Conservation (phyloP, 2,797 vertebrate species). For the Adrianichthys oophorus region DNA sequence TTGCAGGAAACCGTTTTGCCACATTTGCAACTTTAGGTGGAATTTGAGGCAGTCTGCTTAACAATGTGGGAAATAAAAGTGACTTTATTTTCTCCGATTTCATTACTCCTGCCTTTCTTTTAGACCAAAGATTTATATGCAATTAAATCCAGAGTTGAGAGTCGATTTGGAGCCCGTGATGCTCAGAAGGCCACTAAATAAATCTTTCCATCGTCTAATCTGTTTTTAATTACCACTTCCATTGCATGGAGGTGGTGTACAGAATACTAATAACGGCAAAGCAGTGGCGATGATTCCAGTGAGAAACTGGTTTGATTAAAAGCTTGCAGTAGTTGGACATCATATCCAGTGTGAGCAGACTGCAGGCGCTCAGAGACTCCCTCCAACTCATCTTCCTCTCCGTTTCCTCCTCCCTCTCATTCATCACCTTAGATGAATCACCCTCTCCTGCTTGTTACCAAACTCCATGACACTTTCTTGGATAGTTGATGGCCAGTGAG, state of each 20-base stretch:
- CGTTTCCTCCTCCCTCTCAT: constrained; percentile 9
- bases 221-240: neutral
- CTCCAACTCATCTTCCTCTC: neutral
- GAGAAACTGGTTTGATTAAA: constrained; percentile 19
- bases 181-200: constrained; percentile 8
- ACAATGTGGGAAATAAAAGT: neutral
- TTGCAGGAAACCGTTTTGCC: too few species aligned
- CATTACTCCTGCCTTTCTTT: neutral
- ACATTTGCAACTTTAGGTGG: neutral
- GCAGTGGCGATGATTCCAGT: neutral
- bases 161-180: neutral
- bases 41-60: neutral
- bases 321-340: neutral
- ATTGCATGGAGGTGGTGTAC: neutral
- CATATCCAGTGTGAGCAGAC: neutral
- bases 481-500: neutral
- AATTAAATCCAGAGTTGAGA: neutral
- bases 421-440: constrained; percentile 18
- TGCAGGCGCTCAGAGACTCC: neutral
- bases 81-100: neutral
- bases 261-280: constrained; percentile 1
- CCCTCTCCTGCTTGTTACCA: constrained; percentile 1
- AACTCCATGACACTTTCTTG: constrained; percentile 1
- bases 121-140: constrained; percentile 4
- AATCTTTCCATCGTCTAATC: neutral